A percentile compares a stretch with the other conserved stretches of the same genome.
These are phyloP conservation scores for Busseola fusca DNA, from an alignment of 2,888 invertebrate species.

Conservation along the genomic window DNA sequence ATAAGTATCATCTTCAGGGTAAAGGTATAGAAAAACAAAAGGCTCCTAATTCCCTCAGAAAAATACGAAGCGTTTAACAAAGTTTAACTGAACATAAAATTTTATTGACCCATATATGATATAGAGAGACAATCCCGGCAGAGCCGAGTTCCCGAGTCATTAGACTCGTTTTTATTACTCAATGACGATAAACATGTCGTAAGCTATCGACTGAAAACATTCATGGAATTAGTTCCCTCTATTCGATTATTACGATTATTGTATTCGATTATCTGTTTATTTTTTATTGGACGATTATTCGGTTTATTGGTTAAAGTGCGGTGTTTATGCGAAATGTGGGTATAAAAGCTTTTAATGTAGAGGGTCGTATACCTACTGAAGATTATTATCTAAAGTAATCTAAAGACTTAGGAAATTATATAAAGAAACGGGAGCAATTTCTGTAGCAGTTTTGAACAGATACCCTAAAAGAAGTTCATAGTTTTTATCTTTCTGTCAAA, in stretches of 20 bases:
- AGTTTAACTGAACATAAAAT: slow-evolving; percentile 88
- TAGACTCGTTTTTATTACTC: slow-evolving; percentile 87
- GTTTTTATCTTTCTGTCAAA: slow-evolving; percentile 36
- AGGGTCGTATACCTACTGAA: neutral
- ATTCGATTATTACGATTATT: slow-evolving; percentile 83
- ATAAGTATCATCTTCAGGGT: slow-evolving; percentile 26
- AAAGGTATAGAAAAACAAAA: slow-evolving; percentile 52
- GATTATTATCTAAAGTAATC: slow-evolving; percentile 6
- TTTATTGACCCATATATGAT: slow-evolving; percentile 89
- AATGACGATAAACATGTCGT: slow-evolving; percentile 88
- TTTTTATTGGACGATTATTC: slow-evolving; percentile 72
- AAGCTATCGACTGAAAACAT: slow-evolving; percentile 88
- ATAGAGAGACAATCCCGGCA: slow-evolving; percentile 85
- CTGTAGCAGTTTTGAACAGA: neutral
- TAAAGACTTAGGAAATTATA: neutral
- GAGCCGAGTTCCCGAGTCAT: slow-evolving; percentile 85
- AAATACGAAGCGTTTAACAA: slow-evolving; percentile 82
- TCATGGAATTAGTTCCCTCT: slow-evolving; percentile 83
- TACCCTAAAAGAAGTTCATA: neutral
- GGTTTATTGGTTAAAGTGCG: slow-evolving; percentile 45
- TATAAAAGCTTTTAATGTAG: slow-evolving; percentile 37
- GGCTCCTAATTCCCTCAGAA: slow-evolving; percentile 66
- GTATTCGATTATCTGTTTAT: slow-evolving; percentile 77
- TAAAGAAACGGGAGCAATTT: slow-evolving; percentile 17
- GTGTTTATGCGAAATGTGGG: slow-evolving; percentile 32